Conservation (phyloP, 2,888 invertebrate genomes). For the Ypsolopha scabrella region DNA sequence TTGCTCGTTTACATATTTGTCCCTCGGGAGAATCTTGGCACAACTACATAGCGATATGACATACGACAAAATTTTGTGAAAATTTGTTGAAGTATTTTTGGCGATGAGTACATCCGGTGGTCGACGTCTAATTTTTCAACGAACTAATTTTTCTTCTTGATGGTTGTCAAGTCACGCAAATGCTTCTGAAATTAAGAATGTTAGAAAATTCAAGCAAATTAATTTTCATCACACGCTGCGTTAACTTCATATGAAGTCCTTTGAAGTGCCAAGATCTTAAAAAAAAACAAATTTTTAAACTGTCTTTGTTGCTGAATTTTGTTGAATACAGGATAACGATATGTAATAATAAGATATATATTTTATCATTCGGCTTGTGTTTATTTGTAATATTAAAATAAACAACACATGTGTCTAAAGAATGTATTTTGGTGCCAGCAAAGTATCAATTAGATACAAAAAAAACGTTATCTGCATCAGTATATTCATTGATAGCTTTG, state of each 20-base stretch:
- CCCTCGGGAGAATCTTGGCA: no score
- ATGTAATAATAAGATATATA: no score
- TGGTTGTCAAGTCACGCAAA: constrained; percentile 5
- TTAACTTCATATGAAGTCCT: not conserved
- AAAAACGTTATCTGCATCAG: no score
- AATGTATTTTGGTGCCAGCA: no score
- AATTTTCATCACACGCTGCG: not conserved
- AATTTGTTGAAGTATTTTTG: constrained; percentile 20
- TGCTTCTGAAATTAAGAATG: not conserved
- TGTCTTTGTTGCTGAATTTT: not conserved
- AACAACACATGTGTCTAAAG: no score
- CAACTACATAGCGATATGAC: no score
- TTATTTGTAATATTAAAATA: no score
- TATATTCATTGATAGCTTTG: no score
- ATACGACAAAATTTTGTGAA: constrained; percentile 12
- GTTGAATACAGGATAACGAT: no score
- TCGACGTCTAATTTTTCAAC: constrained; percentile 14
- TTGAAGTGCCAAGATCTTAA: not conserved
- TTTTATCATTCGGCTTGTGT: no score
- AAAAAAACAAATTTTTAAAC: not conserved
- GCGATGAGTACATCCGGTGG: constrained; percentile 26
- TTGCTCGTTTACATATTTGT: no score
- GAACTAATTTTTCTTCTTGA: constrained; percentile 16
- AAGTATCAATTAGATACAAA: no score
- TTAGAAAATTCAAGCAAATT: not conserved